Evolutionary conservation across 2,113 vertebrate genomes (phyloP), one percentile per base, ranked within the genome.

Genomic region (Datnioides undecimradiatus): DNA sequence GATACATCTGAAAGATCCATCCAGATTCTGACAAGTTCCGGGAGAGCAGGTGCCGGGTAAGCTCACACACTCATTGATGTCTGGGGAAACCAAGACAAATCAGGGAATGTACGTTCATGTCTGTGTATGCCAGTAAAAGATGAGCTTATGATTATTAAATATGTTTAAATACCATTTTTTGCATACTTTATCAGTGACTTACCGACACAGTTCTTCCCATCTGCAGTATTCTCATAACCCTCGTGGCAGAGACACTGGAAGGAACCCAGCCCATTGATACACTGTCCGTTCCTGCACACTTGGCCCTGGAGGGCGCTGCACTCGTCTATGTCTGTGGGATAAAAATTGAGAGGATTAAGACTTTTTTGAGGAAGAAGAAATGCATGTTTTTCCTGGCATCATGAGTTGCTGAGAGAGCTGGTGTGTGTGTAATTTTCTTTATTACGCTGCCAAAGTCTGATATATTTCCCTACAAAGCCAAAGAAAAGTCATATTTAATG

Each of bases 1-100:
- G 93, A 98, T 97, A 67, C 98, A 99, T 69, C 95, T 96, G 94
- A 99, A 99, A 5, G 97, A 97, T 14, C 98, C 97, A 46, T 97
- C 95, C 36, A 98, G 88, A 83, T 99, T 99, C 93, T 98, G 97
- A 86, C 98, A 99, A 8, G 96, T 98, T 69, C 98, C 98, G 0
- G 97, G 97, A 14, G 96, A 96, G 76, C 97, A 99, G 48, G 96
- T 96, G 3, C 96, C 97, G 0, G 93, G 92, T 8, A 96, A 92
- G 82, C 95, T 97, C 79, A 96, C 90, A 0, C 98, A 99, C 92
- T 99, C 98, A 0, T 98, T 97, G 84, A 96, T 95, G 76, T 99
- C 98, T 99, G 89, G 1, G 43, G 33, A 46, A 60, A 60, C 67
- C 10, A 1, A 2, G n/a, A 57, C 16, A 36, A 10, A 36, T 66